Percentiles rank a stretch among this genome's conserved stretches.
phyloP scores from a whole-genome alignment of 1,140 invertebrate species.

The Drosophila yakuba region DNA sequence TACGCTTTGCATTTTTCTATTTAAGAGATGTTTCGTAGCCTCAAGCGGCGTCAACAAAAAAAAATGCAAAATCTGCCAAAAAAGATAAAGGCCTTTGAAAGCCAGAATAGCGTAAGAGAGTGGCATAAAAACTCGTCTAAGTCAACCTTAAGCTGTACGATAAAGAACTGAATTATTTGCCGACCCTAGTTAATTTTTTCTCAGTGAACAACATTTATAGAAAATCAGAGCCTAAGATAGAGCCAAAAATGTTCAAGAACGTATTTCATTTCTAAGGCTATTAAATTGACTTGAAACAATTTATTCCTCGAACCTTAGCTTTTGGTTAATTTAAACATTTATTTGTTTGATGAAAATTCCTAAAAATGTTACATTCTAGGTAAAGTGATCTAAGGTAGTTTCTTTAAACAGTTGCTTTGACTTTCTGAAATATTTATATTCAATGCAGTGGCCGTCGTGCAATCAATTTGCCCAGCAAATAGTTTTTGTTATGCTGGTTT shows the following conservation, averaged over 20 bases:
- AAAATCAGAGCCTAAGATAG: not conserved
- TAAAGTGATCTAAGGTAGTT: not conserved
- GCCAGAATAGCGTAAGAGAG: conserved; percentile 5
- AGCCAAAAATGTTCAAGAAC: not conserved
- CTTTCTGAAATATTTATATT: not conserved
- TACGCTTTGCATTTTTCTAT: conserved; percentile 57
- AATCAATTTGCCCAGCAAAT: conserved; percentile 51
- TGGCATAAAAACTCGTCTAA: conserved; percentile 6
- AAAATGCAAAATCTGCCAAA: conserved; percentile 34
- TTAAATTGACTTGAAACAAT: no score
- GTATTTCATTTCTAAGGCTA: not conserved
- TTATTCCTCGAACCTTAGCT: no score
- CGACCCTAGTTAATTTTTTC: not conserved
- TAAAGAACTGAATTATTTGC: conserved; percentile 7
- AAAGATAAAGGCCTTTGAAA: conserved; percentile 30
- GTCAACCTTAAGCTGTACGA: conserved; percentile 10
- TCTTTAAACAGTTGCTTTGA: not conserved
- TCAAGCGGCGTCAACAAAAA: conserved; percentile 50
- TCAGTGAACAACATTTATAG: not conserved
- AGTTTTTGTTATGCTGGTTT: conserved; percentile 62
- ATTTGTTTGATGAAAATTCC: no score
- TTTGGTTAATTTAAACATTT: no score
- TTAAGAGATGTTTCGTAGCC: conserved; percentile 65
- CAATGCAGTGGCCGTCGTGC: not conserved
- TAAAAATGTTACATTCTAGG: not conserved